Evolutionary conservation across 2,797 vertebrate genomes (phyloP).

Genomic region (Enteromius viviparus): DNA sequence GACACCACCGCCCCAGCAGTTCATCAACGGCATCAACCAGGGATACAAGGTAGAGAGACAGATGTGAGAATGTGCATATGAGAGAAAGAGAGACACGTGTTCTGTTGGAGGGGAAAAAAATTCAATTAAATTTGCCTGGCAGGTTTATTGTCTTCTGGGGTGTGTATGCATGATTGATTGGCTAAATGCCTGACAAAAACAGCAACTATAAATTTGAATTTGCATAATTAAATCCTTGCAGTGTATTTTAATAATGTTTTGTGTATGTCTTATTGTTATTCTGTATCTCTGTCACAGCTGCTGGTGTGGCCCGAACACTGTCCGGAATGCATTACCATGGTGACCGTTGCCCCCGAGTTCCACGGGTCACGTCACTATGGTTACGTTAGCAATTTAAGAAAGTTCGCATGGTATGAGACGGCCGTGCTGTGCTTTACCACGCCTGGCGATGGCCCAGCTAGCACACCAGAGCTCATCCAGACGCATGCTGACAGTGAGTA

Average conservation of each 20-base stretch:
- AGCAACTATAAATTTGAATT: conserved; percentile 4
- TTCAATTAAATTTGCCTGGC: conserved; percentile 8
- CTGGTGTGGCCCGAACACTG: conserved; percentile 85
- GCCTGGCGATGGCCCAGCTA: conserved; percentile 89
- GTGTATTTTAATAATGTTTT: conserved; percentile 7
- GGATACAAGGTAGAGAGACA: conserved; percentile 87
- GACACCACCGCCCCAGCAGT: conserved; percentile 94
- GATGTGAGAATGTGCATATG: neutral
- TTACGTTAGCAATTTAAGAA: conserved; percentile 84
- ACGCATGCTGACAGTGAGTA: conserved; percentile 94
- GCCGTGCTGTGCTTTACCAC: conserved; percentile 94
- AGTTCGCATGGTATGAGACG: conserved; percentile 88
- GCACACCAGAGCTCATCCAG: conserved; percentile 80
- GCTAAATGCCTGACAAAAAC: conserved; percentile 17
- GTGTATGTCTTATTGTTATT: conserved; percentile 7
- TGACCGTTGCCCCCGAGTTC: conserved; percentile 92
- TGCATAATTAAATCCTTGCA: conserved; percentile 2
- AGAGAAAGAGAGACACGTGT: conserved; percentile 1
- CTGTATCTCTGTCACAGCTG: conserved; percentile 73
- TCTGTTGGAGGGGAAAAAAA: neutral
- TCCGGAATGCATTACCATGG: conserved; percentile 77
- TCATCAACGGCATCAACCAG: conserved; percentile 97
- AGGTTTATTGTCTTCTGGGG: conserved; percentile 20
- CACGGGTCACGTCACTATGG: conserved; percentile 87
- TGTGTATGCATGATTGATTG: conserved; percentile 10